Percentiles rank a stretch among this genome's conserved stretches.
phyloP scores from a whole-genome alignment of 2,797 vertebrate genomes.

The Yasuhikotakia modesta region DNA sequence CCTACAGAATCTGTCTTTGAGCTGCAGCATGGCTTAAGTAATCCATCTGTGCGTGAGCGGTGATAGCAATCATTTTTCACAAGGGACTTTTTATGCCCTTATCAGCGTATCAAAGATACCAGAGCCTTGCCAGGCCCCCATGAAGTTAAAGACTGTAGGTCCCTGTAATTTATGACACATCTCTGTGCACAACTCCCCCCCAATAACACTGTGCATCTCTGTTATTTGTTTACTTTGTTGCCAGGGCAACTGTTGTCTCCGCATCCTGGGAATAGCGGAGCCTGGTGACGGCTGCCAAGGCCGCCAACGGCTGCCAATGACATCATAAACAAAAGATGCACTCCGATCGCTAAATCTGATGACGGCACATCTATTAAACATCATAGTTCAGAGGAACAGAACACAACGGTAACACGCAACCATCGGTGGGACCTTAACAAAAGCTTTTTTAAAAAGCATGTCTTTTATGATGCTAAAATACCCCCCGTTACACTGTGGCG shows the following conservation, averaged over 20 bases:
- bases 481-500: no score
- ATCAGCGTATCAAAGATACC: slow-evolving; percentile 54
- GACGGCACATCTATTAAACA: slow-evolving; percentile 27
- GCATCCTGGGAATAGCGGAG: slow-evolving; percentile 56
- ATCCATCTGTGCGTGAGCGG: slow-evolving; percentile 67
- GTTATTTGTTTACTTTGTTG: slow-evolving; percentile 67
- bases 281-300: slow-evolving; percentile 28
- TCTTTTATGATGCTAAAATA: not conserved
- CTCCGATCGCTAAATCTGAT: slow-evolving; percentile 17
- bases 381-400: slow-evolving; percentile 3
- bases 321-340: slow-evolving; percentile 19
- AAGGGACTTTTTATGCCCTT: slow-evolving; percentile 61
- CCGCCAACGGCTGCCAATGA: slow-evolving; percentile 17
- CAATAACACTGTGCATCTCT: slow-evolving; percentile 38
- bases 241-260: slow-evolving; percentile 69
- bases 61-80: slow-evolving; percentile 66
- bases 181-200: slow-evolving; percentile 38
- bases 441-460: not conserved
- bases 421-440: not conserved
- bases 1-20: slow-evolving; percentile 29
- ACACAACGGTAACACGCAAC: slow-evolving; percentile 2
- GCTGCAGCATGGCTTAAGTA: slow-evolving; percentile 63
- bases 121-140: slow-evolving; percentile 52
- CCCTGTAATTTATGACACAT: slow-evolving; percentile 41
- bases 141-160: slow-evolving; percentile 64